phyloP scores from a whole-genome alignment of 2,888 invertebrate genomes.

The Pterostichus niger region DNA sequence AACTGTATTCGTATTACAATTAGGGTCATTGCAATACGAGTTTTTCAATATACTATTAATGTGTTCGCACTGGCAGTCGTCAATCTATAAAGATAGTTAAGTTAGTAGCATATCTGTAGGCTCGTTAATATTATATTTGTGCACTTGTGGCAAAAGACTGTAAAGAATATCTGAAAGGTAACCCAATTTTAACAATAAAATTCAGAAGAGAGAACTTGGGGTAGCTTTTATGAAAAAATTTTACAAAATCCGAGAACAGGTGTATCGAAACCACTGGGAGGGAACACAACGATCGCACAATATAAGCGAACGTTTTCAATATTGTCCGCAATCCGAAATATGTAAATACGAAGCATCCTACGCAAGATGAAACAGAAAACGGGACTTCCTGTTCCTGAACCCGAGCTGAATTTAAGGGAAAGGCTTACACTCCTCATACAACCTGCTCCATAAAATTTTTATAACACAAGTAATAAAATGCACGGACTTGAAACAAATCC shows the following conservation, averaged over 20 bases:
- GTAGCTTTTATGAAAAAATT: constrained; percentile 37
- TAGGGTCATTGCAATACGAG: too few relatives aligned
- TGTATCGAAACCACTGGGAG: neutral
- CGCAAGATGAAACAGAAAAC: constrained; percentile 28
- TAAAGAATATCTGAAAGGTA: constrained; percentile 15
- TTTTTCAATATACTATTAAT: too few relatives aligned
- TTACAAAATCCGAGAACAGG: constrained; percentile 48
- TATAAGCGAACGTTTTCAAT: constrained; percentile 62
- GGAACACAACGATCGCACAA: constrained; percentile 3
- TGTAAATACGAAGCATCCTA: constrained; percentile 43
- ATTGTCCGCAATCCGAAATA: constrained; percentile 60
- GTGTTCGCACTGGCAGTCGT: too few relatives aligned
- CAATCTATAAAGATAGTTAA: too few relatives aligned
- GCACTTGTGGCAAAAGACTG: neutral
- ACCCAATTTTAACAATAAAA: constrained; percentile 9
- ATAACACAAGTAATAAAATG: constrained; percentile 54
- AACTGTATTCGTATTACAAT: too few relatives aligned
- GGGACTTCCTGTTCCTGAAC: constrained; percentile 11
- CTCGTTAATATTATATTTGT: neutral
- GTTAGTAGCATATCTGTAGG: too few relatives aligned
- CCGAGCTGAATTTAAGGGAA: constrained; percentile 45
- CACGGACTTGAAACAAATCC: constrained; percentile 46
- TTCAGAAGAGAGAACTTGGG: neutral
- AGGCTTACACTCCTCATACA: constrained; percentile 36
- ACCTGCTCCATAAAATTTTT: constrained; percentile 61